Percentiles rank a stretch among this genome's conserved stretches.
phyloP scores from a whole-genome alignment of 1,140 invertebrate genomes.

The Yoshiicerus persimilis region DNA sequence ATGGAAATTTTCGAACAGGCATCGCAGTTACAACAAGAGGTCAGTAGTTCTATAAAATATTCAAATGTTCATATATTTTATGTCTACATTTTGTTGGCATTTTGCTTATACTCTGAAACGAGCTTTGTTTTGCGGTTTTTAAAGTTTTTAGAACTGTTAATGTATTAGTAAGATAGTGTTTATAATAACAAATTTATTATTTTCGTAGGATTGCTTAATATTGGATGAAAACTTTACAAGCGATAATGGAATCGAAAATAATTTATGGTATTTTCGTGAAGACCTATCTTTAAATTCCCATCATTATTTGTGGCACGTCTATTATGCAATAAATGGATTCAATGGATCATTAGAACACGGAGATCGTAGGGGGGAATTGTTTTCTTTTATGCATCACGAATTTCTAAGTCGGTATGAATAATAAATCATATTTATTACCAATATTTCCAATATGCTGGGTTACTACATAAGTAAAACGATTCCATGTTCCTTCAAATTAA shows the following conservation, averaged over 20 bases:
- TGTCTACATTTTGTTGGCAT: too few species aligned
- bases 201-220: neutral
- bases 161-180: too few species aligned
- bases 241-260: neutral
- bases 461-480: too few species aligned
- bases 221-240: neutral
- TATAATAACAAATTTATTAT: too few species aligned
- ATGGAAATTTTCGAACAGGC: neutral
- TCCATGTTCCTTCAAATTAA: too few species aligned
- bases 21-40: neutral
- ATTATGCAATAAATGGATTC: neutral
- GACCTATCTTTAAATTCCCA: neutral
- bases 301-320: neutral
- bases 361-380: slow-evolving; percentile 18
- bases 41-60: too few species aligned
- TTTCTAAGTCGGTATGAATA: neutral
- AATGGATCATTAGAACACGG: neutral
- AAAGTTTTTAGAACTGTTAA: too few species aligned
- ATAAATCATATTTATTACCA: too few species aligned
- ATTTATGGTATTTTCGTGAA: neutral
- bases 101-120: too few species aligned
- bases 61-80: too few species aligned
- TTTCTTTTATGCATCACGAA: slow-evolving; percentile 23
- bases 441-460: too few species aligned
- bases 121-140: too few species aligned